Evolutionary conservation across 2,113 vertebrate genomes (phyloP).

Genomic region (Leptosomus discolor): DNA sequence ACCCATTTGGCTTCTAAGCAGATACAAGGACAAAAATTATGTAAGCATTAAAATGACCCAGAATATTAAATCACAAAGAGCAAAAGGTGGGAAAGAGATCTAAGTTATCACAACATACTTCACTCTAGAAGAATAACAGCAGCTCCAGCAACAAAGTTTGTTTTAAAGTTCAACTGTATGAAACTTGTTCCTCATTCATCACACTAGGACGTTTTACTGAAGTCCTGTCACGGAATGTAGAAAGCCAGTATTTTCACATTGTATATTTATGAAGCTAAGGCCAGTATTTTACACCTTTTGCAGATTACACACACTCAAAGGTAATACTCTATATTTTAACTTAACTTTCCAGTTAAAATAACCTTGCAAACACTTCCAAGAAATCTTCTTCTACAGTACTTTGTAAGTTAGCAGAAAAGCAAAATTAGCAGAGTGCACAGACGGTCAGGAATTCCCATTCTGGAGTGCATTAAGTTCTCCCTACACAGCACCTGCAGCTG

Average conservation of each 20-base stretch:
- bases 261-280: neutral
- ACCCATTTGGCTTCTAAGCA: neutral
- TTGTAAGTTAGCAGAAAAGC: neutral
- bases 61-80: neutral
- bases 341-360: neutral
- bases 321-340: neutral
- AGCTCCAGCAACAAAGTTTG: neutral
- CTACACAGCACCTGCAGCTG: neutral
- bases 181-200: neutral
- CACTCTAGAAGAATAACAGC: neutral
- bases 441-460: neutral
- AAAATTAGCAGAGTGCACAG: neutral
- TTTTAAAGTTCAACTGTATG: neutral
- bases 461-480: neutral
- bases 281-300: neutral
- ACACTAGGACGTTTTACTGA: neutral
- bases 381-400: neutral
- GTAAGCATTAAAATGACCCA: neutral
- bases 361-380: neutral
- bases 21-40: neutral
- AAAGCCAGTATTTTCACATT: neutral
- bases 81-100: neutral
- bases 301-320: neutral
- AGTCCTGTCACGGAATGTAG: neutral
- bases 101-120: neutral